Evolutionary conservation across 2,797 vertebrate species (phyloP), one percentile per base, ranked within the genome.

Genomic region (Mormyrops attenuatus): DNA sequence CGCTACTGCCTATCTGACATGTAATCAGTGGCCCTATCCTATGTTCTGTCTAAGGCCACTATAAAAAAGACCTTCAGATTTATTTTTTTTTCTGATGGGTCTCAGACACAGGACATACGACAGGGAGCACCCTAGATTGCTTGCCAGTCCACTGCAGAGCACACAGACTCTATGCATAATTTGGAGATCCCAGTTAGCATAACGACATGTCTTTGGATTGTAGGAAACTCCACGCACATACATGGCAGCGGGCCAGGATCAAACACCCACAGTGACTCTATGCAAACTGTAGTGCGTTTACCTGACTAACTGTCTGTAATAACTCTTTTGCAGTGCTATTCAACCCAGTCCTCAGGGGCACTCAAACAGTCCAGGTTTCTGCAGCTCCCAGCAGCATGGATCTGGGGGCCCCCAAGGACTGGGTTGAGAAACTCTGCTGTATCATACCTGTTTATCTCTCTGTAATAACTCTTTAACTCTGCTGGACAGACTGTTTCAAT

Each of bases 11-110:
- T 15, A 30, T 89, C 38, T 41, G 38, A 13, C 15, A 63, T 1
- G 2, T 89, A 44, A 52, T 90, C 90, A 90, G 86, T 49, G 11
- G 41, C 34, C 47, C 52, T 85, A 85, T 88, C 63, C 2, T 0
- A 88, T 82, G 22, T 85, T 85, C 88, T 88, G 11, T 53, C 44
- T 53, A 86, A 44, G 38, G 38, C 44, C 73, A 80, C 73, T 80
- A 44, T 44, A 80, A 69, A 77, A 77, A 44, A 41, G 34, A 44
- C 73, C 38, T 80, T 80, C 26, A 34, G 26, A 44, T 17, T 17
- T 2, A 2, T 20, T 41, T 8, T 7, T 8, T 69, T 34, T 2
- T 17, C 73, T 80, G 73, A 44, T 80, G 3, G 38, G 17, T 80
- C 73, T 80, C 38, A 20, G 26, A 44, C 5, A 80, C 17, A 8